Conservation (phyloP, 2,797 vertebrate species). For the Pseudochirops corinnae region DNA sequence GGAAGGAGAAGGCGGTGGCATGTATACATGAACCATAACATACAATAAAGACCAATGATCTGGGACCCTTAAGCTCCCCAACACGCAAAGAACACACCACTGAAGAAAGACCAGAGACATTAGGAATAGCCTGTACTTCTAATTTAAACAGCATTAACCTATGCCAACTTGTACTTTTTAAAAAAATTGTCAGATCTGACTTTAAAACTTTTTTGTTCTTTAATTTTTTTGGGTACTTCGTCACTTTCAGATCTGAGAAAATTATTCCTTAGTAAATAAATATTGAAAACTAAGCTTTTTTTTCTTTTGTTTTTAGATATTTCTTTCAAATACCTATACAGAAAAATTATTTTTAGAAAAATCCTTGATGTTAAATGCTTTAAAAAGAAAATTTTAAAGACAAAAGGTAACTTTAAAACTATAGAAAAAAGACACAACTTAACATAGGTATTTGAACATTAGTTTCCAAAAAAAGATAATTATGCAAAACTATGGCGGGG, state of each 20-base stretch:
- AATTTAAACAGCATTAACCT: neutral
- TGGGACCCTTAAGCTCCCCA: neutral
- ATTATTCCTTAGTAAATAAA: neutral
- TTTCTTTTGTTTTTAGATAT: neutral
- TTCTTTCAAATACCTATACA: neutral
- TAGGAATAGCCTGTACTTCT: neutral
- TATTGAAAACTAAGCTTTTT: neutral
- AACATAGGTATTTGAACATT: too few species aligned
- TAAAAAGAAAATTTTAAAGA: too few species aligned
- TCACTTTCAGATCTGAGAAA: neutral
- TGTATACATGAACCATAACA: neutral
- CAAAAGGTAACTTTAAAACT: too few species aligned
- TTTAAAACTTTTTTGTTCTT: neutral
- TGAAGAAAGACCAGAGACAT: neutral
- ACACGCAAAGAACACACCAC: neutral
- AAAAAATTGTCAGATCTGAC: neutral
- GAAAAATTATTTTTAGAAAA: neutral
- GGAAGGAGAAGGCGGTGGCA: too few species aligned
- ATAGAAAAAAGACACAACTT: too few species aligned
- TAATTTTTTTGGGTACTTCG: neutral
- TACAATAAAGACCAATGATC: neutral
- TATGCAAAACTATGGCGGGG: too few species aligned
- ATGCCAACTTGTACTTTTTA: neutral
- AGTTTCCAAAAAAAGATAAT: too few species aligned
- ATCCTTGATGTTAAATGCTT: too few species aligned